A percentile compares a stretch with the other conserved stretches of the same genome.
Conservation (phyloP, 1,140 invertebrate genomes). For the Saxidomus purpurata region DNA sequence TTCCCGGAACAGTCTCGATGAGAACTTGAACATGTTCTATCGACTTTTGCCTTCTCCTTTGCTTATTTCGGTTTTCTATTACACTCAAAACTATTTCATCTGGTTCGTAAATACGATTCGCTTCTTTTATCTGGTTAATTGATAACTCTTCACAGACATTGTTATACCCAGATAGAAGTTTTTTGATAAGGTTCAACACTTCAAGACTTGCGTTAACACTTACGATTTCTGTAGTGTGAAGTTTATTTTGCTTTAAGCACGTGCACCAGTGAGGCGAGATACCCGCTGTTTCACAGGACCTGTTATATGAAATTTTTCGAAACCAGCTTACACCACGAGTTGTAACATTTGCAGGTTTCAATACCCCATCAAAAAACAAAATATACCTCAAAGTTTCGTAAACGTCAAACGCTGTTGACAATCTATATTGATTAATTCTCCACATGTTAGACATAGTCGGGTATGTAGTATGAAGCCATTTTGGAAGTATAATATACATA, state of each 20-base stretch:
- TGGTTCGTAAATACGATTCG: no score
- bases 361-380: constrained; percentile 79
- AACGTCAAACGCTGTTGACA: constrained; percentile 87
- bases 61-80: no score
- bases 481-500: constrained; percentile 92
- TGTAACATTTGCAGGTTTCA: constrained; percentile 55
- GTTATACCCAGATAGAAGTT: constrained; percentile 53
- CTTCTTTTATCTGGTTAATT: no score
- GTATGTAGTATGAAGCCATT: constrained; percentile 90
- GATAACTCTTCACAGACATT: constrained; percentile 64
- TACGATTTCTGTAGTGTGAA: constrained; percentile 39
- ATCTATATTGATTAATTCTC: constrained; percentile 88
- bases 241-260: constrained; percentile 79
- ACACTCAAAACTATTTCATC: no score
- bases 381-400: constrained; percentile 85
- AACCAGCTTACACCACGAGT: constrained; percentile 85
- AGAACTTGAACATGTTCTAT: constrained; percentile 76
- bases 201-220: constrained; percentile 58
- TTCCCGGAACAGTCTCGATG: no score
- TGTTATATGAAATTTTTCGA: constrained; percentile 82
- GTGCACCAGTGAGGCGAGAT: constrained; percentile 87
- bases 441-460: constrained; percentile 90
- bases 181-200: constrained; percentile 75
- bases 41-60: no score
- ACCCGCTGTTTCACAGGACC: constrained; percentile 84